Evolutionary conservation across 1,140 invertebrate genomes (phyloP).

Genomic region (Cherax quadricarinatus): DNA sequence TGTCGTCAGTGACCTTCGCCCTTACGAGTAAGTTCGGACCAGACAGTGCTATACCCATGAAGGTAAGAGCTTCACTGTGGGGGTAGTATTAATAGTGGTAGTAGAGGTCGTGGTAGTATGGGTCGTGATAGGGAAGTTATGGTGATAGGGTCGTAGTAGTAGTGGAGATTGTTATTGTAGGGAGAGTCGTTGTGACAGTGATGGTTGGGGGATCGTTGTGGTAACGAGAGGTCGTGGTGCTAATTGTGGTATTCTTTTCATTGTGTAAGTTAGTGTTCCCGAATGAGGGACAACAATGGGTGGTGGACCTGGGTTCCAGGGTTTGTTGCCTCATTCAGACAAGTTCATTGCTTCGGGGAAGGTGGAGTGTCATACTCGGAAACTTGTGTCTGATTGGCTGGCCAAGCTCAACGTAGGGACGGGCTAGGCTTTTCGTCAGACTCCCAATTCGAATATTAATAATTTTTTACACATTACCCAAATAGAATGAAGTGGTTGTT

Average conservation of each 20-base stretch:
- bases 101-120: neutral
- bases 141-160: neutral
- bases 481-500: neutral
- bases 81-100: neutral
- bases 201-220: too few relatives aligned
- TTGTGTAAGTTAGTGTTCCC: neutral
- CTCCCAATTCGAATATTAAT: neutral
- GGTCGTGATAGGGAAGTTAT: neutral
- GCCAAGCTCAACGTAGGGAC: neutral
- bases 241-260: neutral
- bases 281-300: neutral
- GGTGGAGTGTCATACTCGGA: neutral
- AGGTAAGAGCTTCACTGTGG: neutral
- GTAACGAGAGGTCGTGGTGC: neutral
- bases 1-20: neutral
- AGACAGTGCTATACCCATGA: neutral
- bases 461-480: neutral
- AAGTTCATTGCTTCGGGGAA: neutral
- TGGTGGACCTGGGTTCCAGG: neutral
- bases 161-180: too few relatives aligned
- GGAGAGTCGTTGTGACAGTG: too few relatives aligned
- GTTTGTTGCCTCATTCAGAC: neutral
- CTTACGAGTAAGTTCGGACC: neutral
- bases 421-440: neutral
- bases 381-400: conserved; percentile 5